Evolutionary conservation across 2,113 vertebrate genomes (phyloP).

Genomic region (Prunella fulvescens): DNA sequence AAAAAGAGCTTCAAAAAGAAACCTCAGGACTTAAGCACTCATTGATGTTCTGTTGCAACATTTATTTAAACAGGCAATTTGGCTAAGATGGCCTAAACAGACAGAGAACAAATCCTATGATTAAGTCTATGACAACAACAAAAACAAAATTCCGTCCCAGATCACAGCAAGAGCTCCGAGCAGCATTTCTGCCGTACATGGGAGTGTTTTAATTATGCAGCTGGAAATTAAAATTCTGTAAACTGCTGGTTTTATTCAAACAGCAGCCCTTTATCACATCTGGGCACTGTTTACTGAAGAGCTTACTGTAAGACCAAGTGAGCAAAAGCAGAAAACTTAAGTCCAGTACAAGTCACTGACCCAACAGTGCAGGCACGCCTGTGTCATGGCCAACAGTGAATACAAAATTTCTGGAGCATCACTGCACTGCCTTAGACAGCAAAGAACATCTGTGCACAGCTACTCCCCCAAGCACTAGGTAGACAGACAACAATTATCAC

Average conservation of each 20-base stretch:
- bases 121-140: background rate
- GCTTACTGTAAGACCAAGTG: background rate
- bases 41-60: background rate
- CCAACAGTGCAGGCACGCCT: background rate
- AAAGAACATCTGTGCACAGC: background rate
- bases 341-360: background rate
- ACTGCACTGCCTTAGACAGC: background rate
- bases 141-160: background rate
- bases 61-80: background rate
- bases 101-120: background rate
- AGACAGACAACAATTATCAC: background rate
- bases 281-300: background rate
- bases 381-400: background rate
- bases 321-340: background rate
- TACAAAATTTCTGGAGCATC: background rate
- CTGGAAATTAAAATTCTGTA: slow-evolving; percentile 13
- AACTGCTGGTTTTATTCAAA: background rate
- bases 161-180: background rate
- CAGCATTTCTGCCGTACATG: background rate
- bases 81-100: background rate
- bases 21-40: background rate
- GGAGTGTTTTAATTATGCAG: background rate
- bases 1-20: background rate
- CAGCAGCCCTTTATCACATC: slow-evolving; percentile 1
- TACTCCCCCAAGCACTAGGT: background rate